Evolutionary conservation across 2,888 invertebrate genomes (phyloP).

Genomic region (Lochmaea capreae): DNA sequence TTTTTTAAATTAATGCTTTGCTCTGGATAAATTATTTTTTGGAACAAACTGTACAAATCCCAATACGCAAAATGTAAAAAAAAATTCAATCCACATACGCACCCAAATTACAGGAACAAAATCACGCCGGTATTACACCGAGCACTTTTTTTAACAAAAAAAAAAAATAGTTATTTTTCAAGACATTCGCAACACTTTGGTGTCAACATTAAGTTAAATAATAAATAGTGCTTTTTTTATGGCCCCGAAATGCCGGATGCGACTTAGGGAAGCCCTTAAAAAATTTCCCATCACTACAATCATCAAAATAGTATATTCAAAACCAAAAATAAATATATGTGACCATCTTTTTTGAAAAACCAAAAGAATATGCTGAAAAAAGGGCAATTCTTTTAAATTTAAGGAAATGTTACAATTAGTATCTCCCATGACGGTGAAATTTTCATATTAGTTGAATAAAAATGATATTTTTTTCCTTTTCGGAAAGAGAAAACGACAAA

Average conservation of each 20-base stretch:
- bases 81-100: conserved; percentile 5
- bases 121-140: neutral
- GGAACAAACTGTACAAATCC: conserved; percentile 3
- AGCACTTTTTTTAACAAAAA: conserved; percentile 13
- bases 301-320: neutral
- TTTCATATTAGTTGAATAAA: too few species aligned
- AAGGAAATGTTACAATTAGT: too few species aligned
- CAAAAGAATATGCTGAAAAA: too few species aligned
- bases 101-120: conserved; percentile 3
- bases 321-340: neutral
- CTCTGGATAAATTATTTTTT: neutral
- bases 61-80: conserved; percentile 1
- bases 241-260: conserved; percentile 48
- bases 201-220: conserved; percentile 38
- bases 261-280: neutral
- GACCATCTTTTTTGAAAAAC: too few species aligned
- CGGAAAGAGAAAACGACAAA: too few species aligned
- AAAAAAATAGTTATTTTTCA: conserved; percentile 47
- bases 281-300: neutral
- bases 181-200: conserved; percentile 41
- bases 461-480: too few species aligned
- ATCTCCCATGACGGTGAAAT: too few species aligned
- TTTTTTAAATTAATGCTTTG: too few species aligned
- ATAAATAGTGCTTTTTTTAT: conserved; percentile 45
- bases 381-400: too few species aligned